Conservation (phyloP, 2,113 vertebrate species). For the Pelusios castaneus region DNA sequence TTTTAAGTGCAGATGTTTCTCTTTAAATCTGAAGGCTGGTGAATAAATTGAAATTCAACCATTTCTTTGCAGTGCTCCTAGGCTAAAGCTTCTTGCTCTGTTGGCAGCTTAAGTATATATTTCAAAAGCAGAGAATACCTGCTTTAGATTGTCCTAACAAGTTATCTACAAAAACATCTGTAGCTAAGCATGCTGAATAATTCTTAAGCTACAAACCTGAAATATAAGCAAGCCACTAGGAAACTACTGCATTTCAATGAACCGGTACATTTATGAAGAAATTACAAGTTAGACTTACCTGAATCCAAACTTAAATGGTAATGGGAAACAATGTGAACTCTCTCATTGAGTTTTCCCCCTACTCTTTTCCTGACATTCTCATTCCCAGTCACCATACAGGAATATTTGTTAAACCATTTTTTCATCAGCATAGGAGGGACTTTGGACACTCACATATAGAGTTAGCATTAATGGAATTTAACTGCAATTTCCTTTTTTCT, state of each 20-base stretch:
- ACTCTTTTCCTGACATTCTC: neutral
- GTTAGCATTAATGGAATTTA: neutral
- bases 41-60: neutral
- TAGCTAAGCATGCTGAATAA: accelerated
- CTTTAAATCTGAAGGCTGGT: neutral
- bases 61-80: neutral
- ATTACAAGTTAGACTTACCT: neutral
- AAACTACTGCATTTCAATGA: neutral
- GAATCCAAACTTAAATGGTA: neutral
- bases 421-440: neutral
- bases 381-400: neutral
- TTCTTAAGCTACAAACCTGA: accelerated
- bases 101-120: neutral
- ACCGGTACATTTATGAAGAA: neutral
- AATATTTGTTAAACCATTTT: neutral
- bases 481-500: neutral
- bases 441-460: accelerated
- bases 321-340: neutral
- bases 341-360: neutral
- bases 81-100: neutral
- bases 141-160: neutral
- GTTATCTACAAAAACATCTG: neutral
- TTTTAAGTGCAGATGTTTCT: neutral
- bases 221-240: neutral
- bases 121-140: neutral